A percentile compares a stretch with the other conserved stretches of the same genome.
Evolutionary conservation across 2,113 vertebrate genomes (phyloP).

Genomic region (Sylvilagus bachmani): DNA sequence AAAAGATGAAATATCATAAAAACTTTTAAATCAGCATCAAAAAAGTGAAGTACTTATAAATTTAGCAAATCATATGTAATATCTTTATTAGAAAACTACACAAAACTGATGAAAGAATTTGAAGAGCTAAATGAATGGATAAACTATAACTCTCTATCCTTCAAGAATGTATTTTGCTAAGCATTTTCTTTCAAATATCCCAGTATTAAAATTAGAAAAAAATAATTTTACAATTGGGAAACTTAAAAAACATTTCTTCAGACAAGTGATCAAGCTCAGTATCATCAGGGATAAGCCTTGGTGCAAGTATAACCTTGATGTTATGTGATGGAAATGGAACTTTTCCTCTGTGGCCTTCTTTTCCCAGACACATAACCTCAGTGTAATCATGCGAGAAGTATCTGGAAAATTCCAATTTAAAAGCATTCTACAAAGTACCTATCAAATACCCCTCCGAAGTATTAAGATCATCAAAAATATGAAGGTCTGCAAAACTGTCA

Average conservation of each 20-base stretch:
- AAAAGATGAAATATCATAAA: neutral
- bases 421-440: no score
- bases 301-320: neutral
- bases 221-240: neutral
- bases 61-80: neutral
- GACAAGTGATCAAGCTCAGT: neutral
- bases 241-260: neutral
- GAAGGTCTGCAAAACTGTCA: no score
- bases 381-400: no score
- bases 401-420: no score
- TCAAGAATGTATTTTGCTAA: neutral
- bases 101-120: neutral
- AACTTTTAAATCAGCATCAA: neutral
- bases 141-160: neutral
- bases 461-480: no score
- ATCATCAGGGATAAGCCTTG: neutral
- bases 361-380: neutral
- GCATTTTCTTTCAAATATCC: neutral
- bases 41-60: neutral
- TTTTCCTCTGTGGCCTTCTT: neutral
- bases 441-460: no score
- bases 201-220: neutral
- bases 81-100: neutral
- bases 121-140: neutral
- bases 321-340: neutral